Conservation (phyloP, 2,113 vertebrate species). For the Larimichthys crocea region DNA sequence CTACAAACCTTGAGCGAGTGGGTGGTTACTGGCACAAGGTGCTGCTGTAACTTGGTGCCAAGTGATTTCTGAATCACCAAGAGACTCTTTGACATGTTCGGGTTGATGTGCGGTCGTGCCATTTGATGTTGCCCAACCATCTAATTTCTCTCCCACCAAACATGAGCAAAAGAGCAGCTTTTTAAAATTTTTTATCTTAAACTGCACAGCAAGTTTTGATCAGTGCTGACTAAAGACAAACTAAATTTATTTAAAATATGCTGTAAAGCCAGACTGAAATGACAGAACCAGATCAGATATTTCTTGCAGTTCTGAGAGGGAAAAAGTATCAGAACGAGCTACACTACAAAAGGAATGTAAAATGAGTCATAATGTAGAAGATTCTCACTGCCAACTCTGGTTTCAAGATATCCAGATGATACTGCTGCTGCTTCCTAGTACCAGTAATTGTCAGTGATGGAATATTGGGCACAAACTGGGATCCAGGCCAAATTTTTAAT, state of each 20-base stretch:
- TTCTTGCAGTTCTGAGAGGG: conserved; percentile 9
- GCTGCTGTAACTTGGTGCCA: conserved; percentile 44
- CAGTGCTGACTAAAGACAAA: conserved; percentile 23
- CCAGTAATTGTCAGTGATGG: conserved; percentile 24
- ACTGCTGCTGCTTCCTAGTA: neutral
- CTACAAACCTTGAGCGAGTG: conserved; percentile 41
- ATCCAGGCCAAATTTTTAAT: conserved; percentile 29
- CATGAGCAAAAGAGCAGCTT: neutral
- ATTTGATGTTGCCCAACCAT: conserved; percentile 46
- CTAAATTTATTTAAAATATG: conserved; percentile 25
- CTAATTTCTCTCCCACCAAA: conserved; percentile 18
- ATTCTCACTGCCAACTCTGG: conserved; percentile 8
- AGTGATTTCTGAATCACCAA: conserved; percentile 44
- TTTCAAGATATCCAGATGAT: conserved; percentile 29
- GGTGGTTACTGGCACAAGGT: conserved; percentile 45
- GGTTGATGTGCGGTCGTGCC: conserved; percentile 37
- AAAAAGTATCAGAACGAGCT: neutral
- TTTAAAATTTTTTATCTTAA: conserved; percentile 9
- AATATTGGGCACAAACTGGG: conserved; percentile 27
- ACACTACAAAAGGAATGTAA: conserved; percentile 46
- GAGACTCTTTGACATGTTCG: conserved; percentile 40
- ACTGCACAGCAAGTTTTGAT: conserved; percentile 6
- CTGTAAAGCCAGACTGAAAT: conserved; percentile 20
- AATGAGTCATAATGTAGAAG: conserved; percentile 23
- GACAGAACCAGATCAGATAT: conserved; percentile 29